These are phyloP conservation scores for Ochropleura plecta DNA, from an alignment of 2,888 invertebrate genomes.

Conservation along the genomic window DNA sequence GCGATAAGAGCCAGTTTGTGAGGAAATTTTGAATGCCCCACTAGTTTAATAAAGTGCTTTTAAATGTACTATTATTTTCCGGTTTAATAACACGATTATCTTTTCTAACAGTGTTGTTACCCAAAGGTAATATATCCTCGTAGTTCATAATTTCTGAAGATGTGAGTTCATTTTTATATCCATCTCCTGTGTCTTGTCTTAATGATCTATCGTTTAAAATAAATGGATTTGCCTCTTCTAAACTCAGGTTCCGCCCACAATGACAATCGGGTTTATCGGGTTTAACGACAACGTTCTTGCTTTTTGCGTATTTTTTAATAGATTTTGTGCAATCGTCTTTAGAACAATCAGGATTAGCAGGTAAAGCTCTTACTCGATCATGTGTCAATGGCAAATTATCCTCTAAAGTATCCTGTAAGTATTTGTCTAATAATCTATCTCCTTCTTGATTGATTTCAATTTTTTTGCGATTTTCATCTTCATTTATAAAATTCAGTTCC, in stretches of 20 bases:
- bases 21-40: not conserved
- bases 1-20: no score
- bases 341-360: constrained; percentile 52
- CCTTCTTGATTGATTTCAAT: constrained; percentile 49
- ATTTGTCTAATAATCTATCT: constrained; percentile 60
- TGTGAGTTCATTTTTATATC: constrained; percentile 14
- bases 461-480: constrained; percentile 22
- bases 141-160: constrained; percentile 56
- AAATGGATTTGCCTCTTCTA: constrained; percentile 36
- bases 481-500: constrained; percentile 32
- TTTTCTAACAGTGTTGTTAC: constrained; percentile 19
- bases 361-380: constrained; percentile 34
- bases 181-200: constrained; percentile 30
- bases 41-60: constrained; percentile 36
- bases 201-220: constrained; percentile 43
- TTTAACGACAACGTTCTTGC: constrained; percentile 17
- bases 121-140: constrained; percentile 53
- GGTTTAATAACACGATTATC: constrained; percentile 45
- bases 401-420: constrained; percentile 59
- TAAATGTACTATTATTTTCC: constrained; percentile 22
- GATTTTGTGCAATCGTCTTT: constrained; percentile 59
- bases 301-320: constrained; percentile 11
- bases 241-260: constrained; percentile 49
- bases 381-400: constrained; percentile 31
- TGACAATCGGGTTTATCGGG: constrained; percentile 62